Evolutionary conservation across 2,888 invertebrate genomes (phyloP).

Genomic region (Pandemis corylana): DNA sequence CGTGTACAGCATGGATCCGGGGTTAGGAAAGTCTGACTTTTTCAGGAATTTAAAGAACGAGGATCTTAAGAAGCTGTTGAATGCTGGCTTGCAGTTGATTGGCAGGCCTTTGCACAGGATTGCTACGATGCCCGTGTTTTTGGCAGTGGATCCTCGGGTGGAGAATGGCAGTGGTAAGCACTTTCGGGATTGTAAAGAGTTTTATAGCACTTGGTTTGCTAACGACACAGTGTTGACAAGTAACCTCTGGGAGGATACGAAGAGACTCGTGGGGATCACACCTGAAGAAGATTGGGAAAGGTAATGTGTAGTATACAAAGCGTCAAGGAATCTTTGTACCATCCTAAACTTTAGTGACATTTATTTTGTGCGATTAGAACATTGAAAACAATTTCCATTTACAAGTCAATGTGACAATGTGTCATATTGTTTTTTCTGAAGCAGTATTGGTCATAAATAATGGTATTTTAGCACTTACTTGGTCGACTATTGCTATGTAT

Average conservation of each 20-base stretch:
- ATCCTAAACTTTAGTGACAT: too few species aligned
- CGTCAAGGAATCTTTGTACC: too few species aligned
- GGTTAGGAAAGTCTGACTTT: conserved; percentile 90
- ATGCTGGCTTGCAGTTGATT: conserved; percentile 53
- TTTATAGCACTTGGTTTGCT: conserved; percentile 73
- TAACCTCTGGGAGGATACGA: conserved; percentile 64
- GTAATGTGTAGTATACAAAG: background rate
- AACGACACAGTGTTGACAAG: conserved; percentile 58
- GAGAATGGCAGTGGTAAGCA: conserved; percentile 64
- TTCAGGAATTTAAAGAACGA: conserved; percentile 83
- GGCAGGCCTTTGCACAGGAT: conserved; percentile 60
- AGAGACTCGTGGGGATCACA: conserved; percentile 60
- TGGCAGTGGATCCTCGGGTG: conserved; percentile 62
- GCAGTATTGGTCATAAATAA: too few species aligned
- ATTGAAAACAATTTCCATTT: too few species aligned
- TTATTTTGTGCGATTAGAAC: too few species aligned
- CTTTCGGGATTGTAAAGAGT: conserved; percentile 67
- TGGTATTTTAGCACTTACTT: too few species aligned
- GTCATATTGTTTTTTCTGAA: too few species aligned
- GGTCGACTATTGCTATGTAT: too few species aligned
- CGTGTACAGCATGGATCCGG: conserved; percentile 93
- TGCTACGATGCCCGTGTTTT: conserved; percentile 66
- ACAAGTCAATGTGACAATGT: too few species aligned
- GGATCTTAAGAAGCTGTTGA: conserved; percentile 52
- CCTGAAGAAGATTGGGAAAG: conserved; percentile 67